Evolutionary conservation across 2,888 invertebrate genomes (phyloP).

Genomic region (Lithosia quadra): DNA sequence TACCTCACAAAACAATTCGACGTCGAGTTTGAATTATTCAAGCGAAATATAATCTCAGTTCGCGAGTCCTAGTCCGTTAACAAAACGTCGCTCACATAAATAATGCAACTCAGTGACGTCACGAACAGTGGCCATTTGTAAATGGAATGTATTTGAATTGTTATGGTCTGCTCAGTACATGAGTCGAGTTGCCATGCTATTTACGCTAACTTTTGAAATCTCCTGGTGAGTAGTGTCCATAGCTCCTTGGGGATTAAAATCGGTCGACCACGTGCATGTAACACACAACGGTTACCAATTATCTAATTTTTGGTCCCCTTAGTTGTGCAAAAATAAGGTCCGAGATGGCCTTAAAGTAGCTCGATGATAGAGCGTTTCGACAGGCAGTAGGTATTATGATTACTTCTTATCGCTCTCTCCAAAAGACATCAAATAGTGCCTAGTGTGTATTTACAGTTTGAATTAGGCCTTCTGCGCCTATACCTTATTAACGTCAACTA

Average conservation of each 20-base stretch:
- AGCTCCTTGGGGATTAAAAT: not conserved
- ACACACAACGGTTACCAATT: not conserved
- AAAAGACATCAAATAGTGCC: not conserved
- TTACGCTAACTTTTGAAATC: not conserved
- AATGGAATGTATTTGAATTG: constrained; percentile 73
- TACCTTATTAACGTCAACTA: not conserved
- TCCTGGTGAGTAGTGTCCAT: not conserved
- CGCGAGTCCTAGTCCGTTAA: constrained; percentile 54
- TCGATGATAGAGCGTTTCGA: not conserved
- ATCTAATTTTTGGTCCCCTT: not conserved
- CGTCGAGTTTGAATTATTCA: constrained; percentile 49
- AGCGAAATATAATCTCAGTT: constrained; percentile 53
- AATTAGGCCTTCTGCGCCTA: no score
- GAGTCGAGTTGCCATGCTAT: constrained; percentile 10
- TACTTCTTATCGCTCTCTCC: no score
- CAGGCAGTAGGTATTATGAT: not conserved
- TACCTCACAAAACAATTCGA: constrained; percentile 15
- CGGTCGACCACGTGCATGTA: not conserved
- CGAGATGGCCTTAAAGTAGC: not conserved
- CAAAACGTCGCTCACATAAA: constrained; percentile 73
- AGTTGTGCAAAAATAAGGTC: not conserved
- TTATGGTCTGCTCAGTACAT: constrained; percentile 55
- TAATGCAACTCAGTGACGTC: constrained; percentile 81
- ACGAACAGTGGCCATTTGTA: constrained; percentile 73
- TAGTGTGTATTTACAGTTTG: not conserved